Conservation (phyloP, 2,888 invertebrate genomes). For the Heterodera filipjevi region DNA sequence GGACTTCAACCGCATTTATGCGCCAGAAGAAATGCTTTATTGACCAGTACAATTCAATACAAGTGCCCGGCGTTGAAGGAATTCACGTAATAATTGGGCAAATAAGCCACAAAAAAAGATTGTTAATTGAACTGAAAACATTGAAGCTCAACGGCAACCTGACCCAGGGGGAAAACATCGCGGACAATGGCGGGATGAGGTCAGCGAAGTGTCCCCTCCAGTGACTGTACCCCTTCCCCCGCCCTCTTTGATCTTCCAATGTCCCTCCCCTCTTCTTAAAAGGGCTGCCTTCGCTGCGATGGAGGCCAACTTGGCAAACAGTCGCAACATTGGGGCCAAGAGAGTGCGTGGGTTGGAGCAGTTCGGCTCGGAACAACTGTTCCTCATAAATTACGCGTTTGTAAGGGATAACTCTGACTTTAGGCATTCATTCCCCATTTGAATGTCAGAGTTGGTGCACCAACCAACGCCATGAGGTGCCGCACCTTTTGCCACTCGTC, state of each 20-base stretch:
- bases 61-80: conserved; percentile 27
- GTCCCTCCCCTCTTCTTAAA: neutral
- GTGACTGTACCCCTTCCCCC: too few species aligned
- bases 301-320: conserved; percentile 41
- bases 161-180: conserved; percentile 86
- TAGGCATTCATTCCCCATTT: neutral
- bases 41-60: conserved; percentile 70
- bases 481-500: neutral
- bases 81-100: conserved; percentile 25
- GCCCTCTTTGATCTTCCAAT: neutral
- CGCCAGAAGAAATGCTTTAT: conserved; percentile 70
- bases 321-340: neutral
- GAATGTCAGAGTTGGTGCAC: conserved; percentile 38
- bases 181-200: conserved; percentile 86
- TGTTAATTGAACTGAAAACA: neutral
- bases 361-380: conserved; percentile 78
- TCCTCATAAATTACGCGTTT: conserved; percentile 85
- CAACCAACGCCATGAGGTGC: conserved; percentile 31
- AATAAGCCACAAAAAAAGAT: too few species aligned
- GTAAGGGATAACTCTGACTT: conserved; percentile 4
- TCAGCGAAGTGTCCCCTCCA: neutral
- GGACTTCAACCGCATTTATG: conserved; percentile 67
- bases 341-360: conserved; percentile 33
- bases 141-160: conserved; percentile 69
- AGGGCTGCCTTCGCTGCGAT: conserved; percentile 27